Conservation (phyloP, 2,113 vertebrate species). For the Eretmochelys imbricata region DNA sequence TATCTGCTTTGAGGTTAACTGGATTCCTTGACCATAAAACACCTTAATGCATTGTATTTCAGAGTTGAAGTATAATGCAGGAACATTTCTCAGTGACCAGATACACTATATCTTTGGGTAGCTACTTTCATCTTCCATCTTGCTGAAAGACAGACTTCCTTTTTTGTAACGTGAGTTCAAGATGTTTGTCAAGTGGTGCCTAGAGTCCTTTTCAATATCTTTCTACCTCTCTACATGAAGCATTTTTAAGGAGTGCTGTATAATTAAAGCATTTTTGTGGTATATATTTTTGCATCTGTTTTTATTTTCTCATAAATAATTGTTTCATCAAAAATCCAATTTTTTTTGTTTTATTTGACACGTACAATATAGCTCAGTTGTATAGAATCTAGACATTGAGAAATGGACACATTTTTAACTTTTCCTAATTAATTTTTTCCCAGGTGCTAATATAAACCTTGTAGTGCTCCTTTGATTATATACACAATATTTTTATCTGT, state of each 20-base stretch:
- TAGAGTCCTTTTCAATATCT: conserved; percentile 2
- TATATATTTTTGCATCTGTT: not conserved
- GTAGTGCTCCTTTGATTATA: not conserved
- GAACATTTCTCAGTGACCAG: not conserved
- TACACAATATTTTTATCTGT: not conserved
- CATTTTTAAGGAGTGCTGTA: not conserved
- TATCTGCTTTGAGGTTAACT: not conserved
- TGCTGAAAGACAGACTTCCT: conserved; percentile 27
- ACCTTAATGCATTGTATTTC: not conserved
- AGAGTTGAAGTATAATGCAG: not conserved
- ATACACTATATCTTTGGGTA: not conserved
- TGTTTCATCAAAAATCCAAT: not conserved
- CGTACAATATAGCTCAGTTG: not conserved
- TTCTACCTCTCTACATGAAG: not conserved
- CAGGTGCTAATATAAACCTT: not conserved
- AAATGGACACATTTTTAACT: not conserved
- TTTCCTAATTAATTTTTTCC: not conserved
- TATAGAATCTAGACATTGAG: not conserved
- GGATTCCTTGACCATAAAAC: conserved; percentile 29
- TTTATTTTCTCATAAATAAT: not conserved
- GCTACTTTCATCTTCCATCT: not conserved
- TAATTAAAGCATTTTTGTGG: not conserved
- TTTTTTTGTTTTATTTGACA: not conserved
- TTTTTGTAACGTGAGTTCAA: not conserved
- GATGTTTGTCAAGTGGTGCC: not conserved